Base-by-base conservation (phyloP, 2,797 vertebrate genomes). In the Chelidonichthys spinosus region DNA sequence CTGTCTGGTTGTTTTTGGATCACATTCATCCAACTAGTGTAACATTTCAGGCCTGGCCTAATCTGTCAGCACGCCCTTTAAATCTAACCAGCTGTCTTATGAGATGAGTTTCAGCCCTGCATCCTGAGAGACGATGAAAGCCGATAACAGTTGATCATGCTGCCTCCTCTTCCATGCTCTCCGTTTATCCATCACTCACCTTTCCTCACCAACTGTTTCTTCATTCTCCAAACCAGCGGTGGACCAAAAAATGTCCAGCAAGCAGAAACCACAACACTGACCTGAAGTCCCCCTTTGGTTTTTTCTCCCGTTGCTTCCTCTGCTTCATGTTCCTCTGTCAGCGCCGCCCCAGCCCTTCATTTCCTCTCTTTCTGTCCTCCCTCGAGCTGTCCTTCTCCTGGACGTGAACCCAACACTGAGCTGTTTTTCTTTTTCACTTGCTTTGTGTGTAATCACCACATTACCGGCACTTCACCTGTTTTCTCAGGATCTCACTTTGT, bases 401-500 rank as follows among this genome's bases (percentile, higher is more conserved):
- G 53, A 65, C 66, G 49, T 89, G 72, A 86, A 84, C 77, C 47
- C 33, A 40, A 17, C 72, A 78, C 65, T 54, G 33, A 72, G 72
- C 15, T 69, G 58, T 50, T 77, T 78, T 67, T 74, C 62, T 72
- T 72, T 88, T 72, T 63, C 63, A 11, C 65, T 66, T 37, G 43
- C 64, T 76, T 53, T 60, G 40, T 78, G 69, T 78, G 61, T 82
- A 78, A 82, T 90, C 85, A 77, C 60, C 61, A 58, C 74, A 65
- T 84, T 84, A 78, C n/a, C 70, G 14, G 78, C 77, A 77, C 77
- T 74, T 90, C 87, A 91, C 87, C 86, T 92, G 88, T 90, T 25
- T 90, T 88, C 88, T 85, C 89, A 79, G 80, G 81, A 78, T 84
- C 83, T 83, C 81, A 80, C 74, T 89, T 90, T 76, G 81, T 64